These are phyloP conservation scores for Sebastes schlegelii DNA, from an alignment of 2,113 vertebrate species.

Conservation along the genomic window DNA sequence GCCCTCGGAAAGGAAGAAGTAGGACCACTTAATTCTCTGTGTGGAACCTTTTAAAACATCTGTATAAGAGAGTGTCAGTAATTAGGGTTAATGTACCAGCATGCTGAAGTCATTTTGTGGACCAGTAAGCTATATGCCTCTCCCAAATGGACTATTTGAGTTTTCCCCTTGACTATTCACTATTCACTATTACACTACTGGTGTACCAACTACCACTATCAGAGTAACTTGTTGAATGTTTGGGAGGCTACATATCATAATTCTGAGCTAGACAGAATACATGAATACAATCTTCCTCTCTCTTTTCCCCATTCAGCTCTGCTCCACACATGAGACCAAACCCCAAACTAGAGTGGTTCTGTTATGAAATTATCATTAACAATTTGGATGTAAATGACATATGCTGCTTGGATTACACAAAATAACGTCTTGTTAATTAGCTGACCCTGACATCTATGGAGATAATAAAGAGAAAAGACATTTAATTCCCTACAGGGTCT, in stretches of 20 bases:
- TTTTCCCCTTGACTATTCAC: neutral
- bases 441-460: neutral
- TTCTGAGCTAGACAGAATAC: neutral
- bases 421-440: neutral
- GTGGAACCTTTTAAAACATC: slow-evolving; percentile 27
- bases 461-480: neutral
- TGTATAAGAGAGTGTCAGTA: slow-evolving; percentile 2
- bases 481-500: neutral
- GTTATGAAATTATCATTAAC: neutral
- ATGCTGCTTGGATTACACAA: neutral
- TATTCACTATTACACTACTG: neutral
- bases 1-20: neutral
- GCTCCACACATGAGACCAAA: no score
- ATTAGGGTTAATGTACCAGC: neutral
- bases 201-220: neutral
- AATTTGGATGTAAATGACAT: neutral
- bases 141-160: slow-evolving; percentile 3
- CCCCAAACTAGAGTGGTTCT: no score
- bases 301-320: no score
- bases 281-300: neutral
- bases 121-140: neutral
- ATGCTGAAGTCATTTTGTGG: neutral
- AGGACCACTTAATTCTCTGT: slow-evolving; percentile 3
- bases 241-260: neutral
- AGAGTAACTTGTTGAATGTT: neutral